phyloP scores from a whole-genome alignment of 2,888 invertebrate genomes.

The Patella caerulea region DNA sequence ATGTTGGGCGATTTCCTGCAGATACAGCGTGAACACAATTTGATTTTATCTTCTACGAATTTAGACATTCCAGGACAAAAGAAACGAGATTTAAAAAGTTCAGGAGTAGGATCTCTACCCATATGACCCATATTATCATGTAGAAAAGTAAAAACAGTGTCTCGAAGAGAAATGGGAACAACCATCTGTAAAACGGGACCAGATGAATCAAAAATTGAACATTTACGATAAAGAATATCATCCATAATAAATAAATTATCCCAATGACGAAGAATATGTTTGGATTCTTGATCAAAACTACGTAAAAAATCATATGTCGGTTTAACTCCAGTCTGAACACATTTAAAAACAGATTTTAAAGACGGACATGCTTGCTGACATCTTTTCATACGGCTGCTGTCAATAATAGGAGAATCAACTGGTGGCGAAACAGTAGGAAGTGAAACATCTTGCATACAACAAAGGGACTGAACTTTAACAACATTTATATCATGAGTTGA shows the following conservation, averaged over 20 bases:
- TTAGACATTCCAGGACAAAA: neutral
- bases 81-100: constrained; percentile 22
- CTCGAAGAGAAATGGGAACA: constrained; percentile 17
- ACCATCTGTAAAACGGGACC: constrained; percentile 10
- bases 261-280: constrained; percentile 21
- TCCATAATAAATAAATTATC: neutral
- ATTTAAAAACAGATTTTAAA: neutral
- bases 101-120: constrained; percentile 27
- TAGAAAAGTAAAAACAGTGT: constrained; percentile 19
- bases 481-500: too few relatives aligned
- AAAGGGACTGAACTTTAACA: constrained; percentile 13
- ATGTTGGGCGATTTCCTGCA: too few relatives aligned
- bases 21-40: too few relatives aligned
- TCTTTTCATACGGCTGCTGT: neutral
- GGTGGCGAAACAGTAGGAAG: neutral
- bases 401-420: neutral
- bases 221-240: constrained; percentile 1
- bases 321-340: constrained; percentile 11
- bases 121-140: constrained; percentile 33
- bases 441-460: too few relatives aligned
- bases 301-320: neutral
- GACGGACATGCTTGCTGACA: neutral
- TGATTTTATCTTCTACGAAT: too few relatives aligned
- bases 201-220: neutral
- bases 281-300: neutral